Evolutionary conservation across 2,113 vertebrate species (phyloP).

Genomic region (Zapornia atra): DNA sequence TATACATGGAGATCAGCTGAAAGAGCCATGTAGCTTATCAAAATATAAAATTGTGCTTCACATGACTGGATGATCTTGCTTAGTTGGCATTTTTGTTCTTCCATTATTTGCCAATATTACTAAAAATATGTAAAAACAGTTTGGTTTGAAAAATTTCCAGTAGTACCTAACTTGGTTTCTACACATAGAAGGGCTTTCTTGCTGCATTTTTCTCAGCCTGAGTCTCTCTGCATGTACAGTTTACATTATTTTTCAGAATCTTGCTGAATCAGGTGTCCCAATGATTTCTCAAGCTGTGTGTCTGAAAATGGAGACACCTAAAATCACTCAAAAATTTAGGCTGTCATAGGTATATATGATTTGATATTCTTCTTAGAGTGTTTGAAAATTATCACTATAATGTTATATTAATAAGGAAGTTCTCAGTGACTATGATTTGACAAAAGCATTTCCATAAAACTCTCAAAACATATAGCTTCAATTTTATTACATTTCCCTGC

Average conservation of each 20-base stretch:
- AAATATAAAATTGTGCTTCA: background rate
- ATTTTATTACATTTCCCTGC: slow-evolving; percentile 9
- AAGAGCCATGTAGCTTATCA: background rate
- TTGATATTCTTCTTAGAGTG: background rate
- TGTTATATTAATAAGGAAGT: background rate
- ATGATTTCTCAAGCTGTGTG: background rate
- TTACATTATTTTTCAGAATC: background rate
- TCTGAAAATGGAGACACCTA: background rate
- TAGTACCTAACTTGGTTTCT: background rate
- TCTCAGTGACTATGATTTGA: background rate
- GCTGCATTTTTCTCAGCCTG: background rate
- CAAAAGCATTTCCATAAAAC: slow-evolving; percentile 18
- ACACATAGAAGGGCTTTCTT: background rate
- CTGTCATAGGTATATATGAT: background rate
- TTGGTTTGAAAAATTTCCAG: background rate
- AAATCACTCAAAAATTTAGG: background rate
- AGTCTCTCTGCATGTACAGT: background rate
- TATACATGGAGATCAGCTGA: background rate
- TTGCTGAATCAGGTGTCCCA: background rate
- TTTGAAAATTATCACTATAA: background rate
- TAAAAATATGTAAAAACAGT: background rate
- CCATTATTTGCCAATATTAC: background rate
- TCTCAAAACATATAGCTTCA: slow-evolving; percentile 22
- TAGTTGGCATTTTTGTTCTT: background rate
- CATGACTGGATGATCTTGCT: background rate